phyloP scores from a whole-genome alignment of 2,888 invertebrate genomes.

The Troides helena region DNA sequence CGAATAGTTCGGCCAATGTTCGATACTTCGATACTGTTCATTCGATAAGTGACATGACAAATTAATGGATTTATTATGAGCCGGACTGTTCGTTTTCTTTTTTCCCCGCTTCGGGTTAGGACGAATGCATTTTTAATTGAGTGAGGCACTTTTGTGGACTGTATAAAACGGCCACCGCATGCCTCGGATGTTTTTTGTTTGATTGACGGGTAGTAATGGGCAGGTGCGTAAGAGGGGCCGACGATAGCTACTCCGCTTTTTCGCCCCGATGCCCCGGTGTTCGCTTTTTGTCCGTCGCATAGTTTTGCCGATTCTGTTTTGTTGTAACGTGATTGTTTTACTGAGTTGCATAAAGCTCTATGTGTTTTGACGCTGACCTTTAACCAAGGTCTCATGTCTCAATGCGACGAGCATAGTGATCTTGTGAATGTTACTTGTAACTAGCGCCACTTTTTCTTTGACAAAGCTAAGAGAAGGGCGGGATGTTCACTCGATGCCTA shows the following conservation, averaged over 20 bases:
- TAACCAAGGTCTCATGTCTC: no score
- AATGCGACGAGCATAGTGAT: no score
- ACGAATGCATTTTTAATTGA: conserved; percentile 81
- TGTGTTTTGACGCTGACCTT: neutral
- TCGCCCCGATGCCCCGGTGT: conserved; percentile 56
- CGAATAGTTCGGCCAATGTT: conserved; percentile 56
- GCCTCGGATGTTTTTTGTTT: conserved; percentile 74
- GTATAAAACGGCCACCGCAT: conserved; percentile 77
- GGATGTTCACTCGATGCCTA: no score
- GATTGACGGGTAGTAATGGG: conserved; percentile 79
- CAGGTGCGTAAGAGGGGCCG: conserved; percentile 71
- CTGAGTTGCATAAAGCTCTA: conserved; percentile 20
- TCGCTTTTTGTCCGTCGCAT: conserved; percentile 61
- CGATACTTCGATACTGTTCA: conserved; percentile 58
- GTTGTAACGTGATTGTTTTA: conserved; percentile 58
- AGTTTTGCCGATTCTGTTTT: conserved; percentile 57
- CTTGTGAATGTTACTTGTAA: no score
- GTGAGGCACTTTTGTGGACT: conserved; percentile 79
- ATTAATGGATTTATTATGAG: conserved; percentile 80
- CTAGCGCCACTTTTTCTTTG: no score
- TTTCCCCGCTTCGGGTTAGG: conserved; percentile 68
- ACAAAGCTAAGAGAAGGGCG: no score
- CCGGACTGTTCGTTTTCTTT: conserved; percentile 67
- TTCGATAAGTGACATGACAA: conserved; percentile 78
- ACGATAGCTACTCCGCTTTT: conserved; percentile 76